A percentile compares a stretch with the other conserved stretches of the same genome.
These are phyloP conservation scores for Leptinotarsa texana DNA, from an alignment of 1,140 invertebrate species.

Conservation along the genomic window DNA sequence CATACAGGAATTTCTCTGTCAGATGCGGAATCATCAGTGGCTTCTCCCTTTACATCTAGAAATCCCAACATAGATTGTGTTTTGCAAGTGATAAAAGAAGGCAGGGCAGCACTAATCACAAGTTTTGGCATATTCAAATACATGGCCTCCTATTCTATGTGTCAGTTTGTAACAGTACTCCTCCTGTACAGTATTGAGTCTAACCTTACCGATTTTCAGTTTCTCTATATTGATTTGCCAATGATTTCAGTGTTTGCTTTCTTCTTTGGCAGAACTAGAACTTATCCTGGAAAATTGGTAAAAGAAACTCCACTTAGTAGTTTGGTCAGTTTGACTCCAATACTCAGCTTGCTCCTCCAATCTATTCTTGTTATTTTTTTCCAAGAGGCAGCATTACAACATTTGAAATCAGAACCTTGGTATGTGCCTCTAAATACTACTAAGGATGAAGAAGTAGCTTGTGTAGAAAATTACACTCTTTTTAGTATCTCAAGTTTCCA, in stretches of 20 bases:
- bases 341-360: conserved; percentile 72
- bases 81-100: conserved; percentile 87
- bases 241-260: conserved; percentile 81
- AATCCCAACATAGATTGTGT: conserved; percentile 90
- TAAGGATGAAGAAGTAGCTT: conserved; percentile 58
- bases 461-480: conserved; percentile 83
- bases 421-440: conserved; percentile 64
- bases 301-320: conserved; percentile 72
- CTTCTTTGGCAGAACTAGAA: conserved; percentile 80
- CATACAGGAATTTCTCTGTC: conserved; percentile 96
- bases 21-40: conserved; percentile 93
- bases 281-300: conserved; percentile 70
- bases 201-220: conserved; percentile 82
- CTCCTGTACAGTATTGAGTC: conserved; percentile 85
- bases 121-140: conserved; percentile 97
- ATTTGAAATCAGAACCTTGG: conserved; percentile 73
- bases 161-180: conserved; percentile 88
- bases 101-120: conserved; percentile 91
- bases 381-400: conserved; percentile 70
- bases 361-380: conserved; percentile 70
- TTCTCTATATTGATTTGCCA: conserved; percentile 81
- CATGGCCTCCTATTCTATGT: conserved; percentile 77
- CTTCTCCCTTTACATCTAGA: conserved; percentile 94
- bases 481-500: conserved; percentile 90
- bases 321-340: conserved; percentile 67